A percentile compares a stretch with the other conserved stretches of the same genome.
Conservation (phyloP, 2,888 invertebrate species). For the Heliconius erato region DNA sequence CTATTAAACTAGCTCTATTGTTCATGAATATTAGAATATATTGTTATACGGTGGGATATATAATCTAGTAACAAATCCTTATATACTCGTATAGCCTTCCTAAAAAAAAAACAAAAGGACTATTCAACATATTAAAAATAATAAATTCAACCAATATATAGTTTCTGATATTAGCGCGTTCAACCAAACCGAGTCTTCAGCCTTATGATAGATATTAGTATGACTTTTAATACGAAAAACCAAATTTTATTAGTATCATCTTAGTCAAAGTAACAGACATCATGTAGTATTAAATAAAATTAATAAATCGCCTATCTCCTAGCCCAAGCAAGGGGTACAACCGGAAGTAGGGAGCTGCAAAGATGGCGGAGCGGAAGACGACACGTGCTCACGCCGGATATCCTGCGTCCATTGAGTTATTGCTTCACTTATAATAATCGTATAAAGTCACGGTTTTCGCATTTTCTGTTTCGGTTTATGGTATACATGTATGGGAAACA, state of each 20-base stretch:
- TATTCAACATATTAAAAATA: too few species aligned
- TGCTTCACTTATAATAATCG: conserved; percentile 68
- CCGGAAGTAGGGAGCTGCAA: conserved; percentile 78
- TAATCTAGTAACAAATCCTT: too few species aligned
- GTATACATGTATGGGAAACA: conserved; percentile 35
- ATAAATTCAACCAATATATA: too few species aligned
- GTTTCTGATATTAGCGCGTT: neutral
- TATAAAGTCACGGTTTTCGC: conserved; percentile 53
- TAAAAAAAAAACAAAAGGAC: too few species aligned
- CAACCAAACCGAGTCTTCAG: neutral
- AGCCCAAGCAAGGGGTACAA: conserved; percentile 79
- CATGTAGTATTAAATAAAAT: neutral
- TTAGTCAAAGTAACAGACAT: neutral
- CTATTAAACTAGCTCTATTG: too few species aligned
- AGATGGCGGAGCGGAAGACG: conserved; percentile 83
- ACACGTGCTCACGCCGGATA: conserved; percentile 85
- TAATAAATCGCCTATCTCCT: conserved; percentile 53
- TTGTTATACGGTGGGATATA: too few species aligned
- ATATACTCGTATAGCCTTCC: too few species aligned
- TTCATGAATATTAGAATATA: too few species aligned
- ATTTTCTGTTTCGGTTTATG: conserved; percentile 47
- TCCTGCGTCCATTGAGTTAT: conserved; percentile 83
- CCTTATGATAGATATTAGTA: neutral
- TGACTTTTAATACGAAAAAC: neutral
- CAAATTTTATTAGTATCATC: neutral